Conservation (phyloP, 64 coral and sea anemone species). For the Hydrozoanthus tunicans region DNA sequence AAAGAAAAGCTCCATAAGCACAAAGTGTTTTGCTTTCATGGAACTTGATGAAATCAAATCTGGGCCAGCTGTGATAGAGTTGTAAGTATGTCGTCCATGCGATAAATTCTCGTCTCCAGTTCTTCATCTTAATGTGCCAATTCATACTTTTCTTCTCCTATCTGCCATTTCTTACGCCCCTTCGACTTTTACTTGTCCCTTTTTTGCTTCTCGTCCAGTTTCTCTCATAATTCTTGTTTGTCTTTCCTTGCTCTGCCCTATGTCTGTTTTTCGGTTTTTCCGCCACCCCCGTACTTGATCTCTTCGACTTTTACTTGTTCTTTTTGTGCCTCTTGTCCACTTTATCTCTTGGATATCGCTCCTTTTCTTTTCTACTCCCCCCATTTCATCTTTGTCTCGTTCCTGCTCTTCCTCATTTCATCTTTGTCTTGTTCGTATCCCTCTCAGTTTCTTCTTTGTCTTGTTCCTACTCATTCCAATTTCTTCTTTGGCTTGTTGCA, state of each 20-base stretch:
- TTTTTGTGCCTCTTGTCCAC: not conserved
- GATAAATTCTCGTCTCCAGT: too few relatives aligned
- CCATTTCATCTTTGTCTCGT: not conserved
- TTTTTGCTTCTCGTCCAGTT: not conserved
- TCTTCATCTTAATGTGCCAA: not conserved
- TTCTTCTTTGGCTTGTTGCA: too few relatives aligned
- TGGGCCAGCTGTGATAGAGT: conserved; percentile 82
- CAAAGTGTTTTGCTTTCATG: conserved; percentile 93
- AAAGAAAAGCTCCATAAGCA: conserved; percentile 90
- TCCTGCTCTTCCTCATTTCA: not conserved
- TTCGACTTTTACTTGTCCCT: not conserved
- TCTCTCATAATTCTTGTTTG: not conserved
- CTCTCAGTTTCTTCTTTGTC: not conserved
- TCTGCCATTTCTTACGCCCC: not conserved
- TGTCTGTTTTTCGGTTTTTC: not conserved
- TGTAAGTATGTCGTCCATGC: conserved; percentile 68
- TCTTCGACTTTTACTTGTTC: not conserved
- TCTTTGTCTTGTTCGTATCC: not conserved
- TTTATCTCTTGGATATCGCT: not conserved
- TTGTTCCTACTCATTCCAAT: not conserved
- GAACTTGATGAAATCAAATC: conserved; percentile 88
- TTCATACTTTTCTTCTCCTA: not conserved
- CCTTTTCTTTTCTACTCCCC: not conserved
- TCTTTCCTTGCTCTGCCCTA: not conserved
- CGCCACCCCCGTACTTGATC: not conserved